A percentile compares a stretch with the other conserved stretches of the same genome.
Evolutionary conservation across 2,797 vertebrate genomes (phyloP).

Genomic region (Characodon lateralis): DNA sequence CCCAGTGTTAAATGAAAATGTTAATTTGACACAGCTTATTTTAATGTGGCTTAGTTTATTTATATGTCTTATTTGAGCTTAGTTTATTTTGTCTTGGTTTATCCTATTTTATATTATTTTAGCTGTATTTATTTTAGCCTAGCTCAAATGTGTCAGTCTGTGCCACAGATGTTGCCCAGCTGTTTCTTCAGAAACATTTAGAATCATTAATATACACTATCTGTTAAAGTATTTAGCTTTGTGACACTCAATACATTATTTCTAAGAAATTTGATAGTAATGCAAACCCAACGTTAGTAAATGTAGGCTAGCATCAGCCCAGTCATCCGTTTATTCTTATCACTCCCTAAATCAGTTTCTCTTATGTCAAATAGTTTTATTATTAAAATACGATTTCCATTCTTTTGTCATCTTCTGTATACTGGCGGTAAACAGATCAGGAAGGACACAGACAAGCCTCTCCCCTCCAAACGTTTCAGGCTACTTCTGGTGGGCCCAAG

Average conservation of each 20-base stretch:
- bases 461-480: background rate
- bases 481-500: background rate
- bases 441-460: background rate
- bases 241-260: background rate
- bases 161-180: background rate
- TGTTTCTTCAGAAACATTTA: background rate
- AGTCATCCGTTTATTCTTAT: no score
- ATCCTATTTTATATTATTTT: background rate
- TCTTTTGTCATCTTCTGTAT: background rate
- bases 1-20: background rate
- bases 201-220: background rate
- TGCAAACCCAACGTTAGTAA: background rate
- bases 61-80: background rate
- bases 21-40: background rate
- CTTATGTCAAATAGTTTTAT: background rate
- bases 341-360: no score
- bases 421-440: background rate
- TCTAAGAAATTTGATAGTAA: background rate
- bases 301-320: no score
- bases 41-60: background rate
- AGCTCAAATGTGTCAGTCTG: background rate
- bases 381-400: background rate
- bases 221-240: background rate
- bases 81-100: background rate
- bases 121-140: background rate